Conservation (phyloP, 2,113 vertebrate species). For the Gambusia affinis region DNA sequence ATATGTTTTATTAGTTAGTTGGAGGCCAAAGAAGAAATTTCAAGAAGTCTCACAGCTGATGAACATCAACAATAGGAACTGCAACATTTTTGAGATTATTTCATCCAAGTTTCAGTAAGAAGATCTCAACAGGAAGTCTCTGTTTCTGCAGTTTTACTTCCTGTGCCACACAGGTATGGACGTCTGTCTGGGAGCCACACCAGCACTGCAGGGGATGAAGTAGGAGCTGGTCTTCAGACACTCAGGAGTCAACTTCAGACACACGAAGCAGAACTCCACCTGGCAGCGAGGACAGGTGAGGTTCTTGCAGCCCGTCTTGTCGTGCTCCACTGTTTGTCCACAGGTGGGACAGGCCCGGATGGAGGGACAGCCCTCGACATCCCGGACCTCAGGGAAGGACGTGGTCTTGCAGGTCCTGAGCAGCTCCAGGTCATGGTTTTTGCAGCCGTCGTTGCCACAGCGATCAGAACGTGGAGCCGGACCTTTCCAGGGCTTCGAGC, state of each 20-base stretch:
- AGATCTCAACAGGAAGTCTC: too few species aligned
- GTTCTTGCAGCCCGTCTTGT: conserved; percentile 78
- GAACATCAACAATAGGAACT: too few species aligned
- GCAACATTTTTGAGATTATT: too few species aligned
- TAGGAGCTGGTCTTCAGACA: conserved; percentile 62
- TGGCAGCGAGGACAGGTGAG: conserved; percentile 76
- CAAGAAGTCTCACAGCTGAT: too few species aligned
- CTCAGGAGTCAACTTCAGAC: conserved; percentile 68
- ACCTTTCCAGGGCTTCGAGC: conserved; percentile 74
- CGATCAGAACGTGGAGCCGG: conserved; percentile 64
- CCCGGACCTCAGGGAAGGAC: conserved; percentile 7
- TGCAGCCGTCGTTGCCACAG: conserved; percentile 71
- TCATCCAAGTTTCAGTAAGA: too few species aligned
- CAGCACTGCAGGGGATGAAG: conserved; percentile 65
- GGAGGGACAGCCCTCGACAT: conserved; percentile 56
- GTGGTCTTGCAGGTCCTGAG: conserved; percentile 58
- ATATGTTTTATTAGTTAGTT: too few species aligned
- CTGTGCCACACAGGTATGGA: conserved; percentile 72
- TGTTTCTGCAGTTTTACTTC: conserved; percentile 8
- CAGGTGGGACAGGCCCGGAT: conserved; percentile 80
- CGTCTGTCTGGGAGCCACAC: conserved; percentile 74
- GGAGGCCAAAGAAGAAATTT: too few species aligned
- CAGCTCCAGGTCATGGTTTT: conserved; percentile 58
- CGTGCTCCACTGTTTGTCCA: conserved; percentile 72
- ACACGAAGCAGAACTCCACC: conserved; percentile 81